Conservation (phyloP, 2,888 invertebrate species). For the Embidobia sp. region DNA sequence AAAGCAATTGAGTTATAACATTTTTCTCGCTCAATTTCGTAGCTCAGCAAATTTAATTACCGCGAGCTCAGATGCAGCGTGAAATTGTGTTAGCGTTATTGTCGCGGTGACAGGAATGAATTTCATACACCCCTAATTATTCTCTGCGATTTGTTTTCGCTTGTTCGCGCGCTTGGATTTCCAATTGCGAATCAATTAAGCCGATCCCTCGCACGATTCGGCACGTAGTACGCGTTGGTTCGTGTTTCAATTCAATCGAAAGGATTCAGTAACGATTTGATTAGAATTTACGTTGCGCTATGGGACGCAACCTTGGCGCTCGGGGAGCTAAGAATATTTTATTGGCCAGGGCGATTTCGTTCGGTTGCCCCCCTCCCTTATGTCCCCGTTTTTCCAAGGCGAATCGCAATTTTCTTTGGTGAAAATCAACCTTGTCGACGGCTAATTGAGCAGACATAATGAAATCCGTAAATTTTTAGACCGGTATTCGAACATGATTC, state of each 20-base stretch:
- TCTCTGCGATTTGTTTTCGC: conserved; percentile 11
- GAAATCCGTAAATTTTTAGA: too few relatives aligned
- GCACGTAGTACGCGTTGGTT: background rate
- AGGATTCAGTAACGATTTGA: background rate
- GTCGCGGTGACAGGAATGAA: background rate
- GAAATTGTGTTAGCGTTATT: too few relatives aligned
- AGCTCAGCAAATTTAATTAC: too few relatives aligned
- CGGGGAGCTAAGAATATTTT: conserved; percentile 13
- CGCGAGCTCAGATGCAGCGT: too few relatives aligned
- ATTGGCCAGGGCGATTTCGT: conserved; percentile 10
- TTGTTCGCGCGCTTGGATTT: background rate
- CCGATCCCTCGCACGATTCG: conserved; percentile 4
- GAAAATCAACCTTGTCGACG: too few relatives aligned
- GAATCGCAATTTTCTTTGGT: conserved; percentile 7
- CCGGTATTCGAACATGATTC: too few relatives aligned
- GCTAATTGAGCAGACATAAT: too few relatives aligned
- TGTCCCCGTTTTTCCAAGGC: conserved; percentile 2
- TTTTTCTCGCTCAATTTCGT: too few relatives aligned
- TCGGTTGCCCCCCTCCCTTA: background rate
- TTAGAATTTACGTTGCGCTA: conserved; percentile 24
- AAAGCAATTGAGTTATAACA: too few relatives aligned
- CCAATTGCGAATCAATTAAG: conserved; percentile 8
- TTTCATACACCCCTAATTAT: conserved; percentile 4
- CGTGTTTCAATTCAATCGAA: conserved; percentile 4
- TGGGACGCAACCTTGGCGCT: conserved; percentile 19